phyloP scores from a whole-genome alignment of 2,113 vertebrate genomes.

The Mixornis gularis region DNA sequence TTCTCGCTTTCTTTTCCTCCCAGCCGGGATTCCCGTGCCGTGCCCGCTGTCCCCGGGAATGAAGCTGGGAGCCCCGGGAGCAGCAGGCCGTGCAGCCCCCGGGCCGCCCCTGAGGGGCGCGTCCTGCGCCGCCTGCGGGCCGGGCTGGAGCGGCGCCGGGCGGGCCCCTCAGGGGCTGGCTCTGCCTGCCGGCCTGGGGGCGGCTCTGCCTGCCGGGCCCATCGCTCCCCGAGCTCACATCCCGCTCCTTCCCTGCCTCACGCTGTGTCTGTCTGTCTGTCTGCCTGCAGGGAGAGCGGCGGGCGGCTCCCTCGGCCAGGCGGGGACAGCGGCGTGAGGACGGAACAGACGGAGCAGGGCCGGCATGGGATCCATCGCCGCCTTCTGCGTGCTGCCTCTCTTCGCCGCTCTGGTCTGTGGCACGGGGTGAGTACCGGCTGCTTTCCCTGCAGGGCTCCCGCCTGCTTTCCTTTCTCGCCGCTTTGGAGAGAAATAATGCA shows the following conservation, averaged over 20 bases:
- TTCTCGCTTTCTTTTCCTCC: not conserved
- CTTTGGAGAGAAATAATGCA: not conserved
- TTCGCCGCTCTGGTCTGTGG: constrained; percentile 63
- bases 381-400: constrained; percentile 68
- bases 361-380: constrained; percentile 68
- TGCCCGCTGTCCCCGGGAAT: fast-evolving
- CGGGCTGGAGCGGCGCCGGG: constrained; percentile 7
- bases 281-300: not conserved
- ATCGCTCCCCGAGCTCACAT: constrained; percentile 15
- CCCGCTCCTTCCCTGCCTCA: not conserved
- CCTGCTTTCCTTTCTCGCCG: not conserved
- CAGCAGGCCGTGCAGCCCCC: fast-evolving
- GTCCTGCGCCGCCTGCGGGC: constrained; percentile 33
- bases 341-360: not conserved
- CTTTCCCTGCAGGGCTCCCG: not conserved
- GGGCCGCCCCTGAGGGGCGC: not conserved
- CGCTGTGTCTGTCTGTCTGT: not conserved
- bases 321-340: not conserved
- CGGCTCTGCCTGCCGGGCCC: constrained; percentile 44
- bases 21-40: not conserved
- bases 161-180: not conserved
- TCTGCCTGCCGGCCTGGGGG: constrained; percentile 16
- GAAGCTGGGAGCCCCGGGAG: fast-evolving
- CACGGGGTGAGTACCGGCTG: constrained; percentile 68
- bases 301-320: not conserved